These are phyloP conservation scores for Vombatus ursinus DNA, from an alignment of 2,113 vertebrate species.

Conservation along the genomic window DNA sequence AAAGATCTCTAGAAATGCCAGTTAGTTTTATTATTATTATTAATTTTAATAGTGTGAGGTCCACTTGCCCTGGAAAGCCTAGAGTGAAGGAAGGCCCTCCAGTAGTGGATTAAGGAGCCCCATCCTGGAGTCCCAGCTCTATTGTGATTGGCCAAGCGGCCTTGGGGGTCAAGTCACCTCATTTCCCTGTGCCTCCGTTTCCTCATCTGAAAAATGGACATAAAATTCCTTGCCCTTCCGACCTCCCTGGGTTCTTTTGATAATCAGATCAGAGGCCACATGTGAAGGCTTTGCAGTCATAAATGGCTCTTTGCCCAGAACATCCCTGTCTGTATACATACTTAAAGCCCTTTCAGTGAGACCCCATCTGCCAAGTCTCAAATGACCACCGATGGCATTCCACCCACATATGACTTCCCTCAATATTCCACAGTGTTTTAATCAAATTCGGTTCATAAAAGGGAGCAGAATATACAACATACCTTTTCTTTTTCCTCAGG, in stretches of 20 bases:
- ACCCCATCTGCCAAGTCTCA: neutral
- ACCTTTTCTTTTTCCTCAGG: conserved; percentile 64
- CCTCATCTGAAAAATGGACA: neutral
- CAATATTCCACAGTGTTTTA: neutral
- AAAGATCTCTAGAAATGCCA: too few relatives aligned
- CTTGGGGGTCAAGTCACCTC: neutral
- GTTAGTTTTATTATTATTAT: too few relatives aligned
- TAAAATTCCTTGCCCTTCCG: neutral
- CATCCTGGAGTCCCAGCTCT: neutral
- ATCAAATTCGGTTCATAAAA: neutral
- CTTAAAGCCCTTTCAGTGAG: neutral
- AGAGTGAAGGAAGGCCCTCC: neutral
- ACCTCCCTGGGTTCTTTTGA: neutral
- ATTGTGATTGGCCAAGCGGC: neutral
- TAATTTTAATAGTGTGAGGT: neutral
- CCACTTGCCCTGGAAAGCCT: neutral
- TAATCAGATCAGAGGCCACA: neutral
- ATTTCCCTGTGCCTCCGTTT: neutral
- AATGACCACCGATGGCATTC: neutral
- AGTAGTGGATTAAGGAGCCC: neutral
- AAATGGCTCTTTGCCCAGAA: neutral
- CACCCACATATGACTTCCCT: neutral
- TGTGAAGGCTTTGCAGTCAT: neutral
- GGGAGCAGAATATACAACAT: neutral
- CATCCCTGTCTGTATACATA: neutral